phyloP scores from a whole-genome alignment of 2,797 vertebrate genomes.

The Zalophus californianus region DNA sequence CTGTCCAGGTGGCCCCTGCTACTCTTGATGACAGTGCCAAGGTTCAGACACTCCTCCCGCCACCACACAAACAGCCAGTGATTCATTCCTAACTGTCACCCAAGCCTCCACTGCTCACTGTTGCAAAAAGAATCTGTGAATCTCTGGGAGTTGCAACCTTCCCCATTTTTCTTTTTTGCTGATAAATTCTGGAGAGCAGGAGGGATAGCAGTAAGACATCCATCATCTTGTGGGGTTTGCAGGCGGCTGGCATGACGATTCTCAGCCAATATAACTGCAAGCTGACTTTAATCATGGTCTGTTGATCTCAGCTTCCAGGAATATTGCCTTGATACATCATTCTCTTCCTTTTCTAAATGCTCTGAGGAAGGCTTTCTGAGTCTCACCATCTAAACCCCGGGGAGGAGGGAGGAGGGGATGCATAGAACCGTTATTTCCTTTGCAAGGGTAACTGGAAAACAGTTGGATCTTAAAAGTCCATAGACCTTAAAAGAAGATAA shows the following conservation, averaged over 20 bases:
- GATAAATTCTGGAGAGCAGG: conserved; percentile 42
- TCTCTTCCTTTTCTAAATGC: background rate
- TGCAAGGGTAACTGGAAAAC: background rate
- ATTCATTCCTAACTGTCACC: background rate
- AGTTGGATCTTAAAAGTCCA: background rate
- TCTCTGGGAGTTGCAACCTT: background rate
- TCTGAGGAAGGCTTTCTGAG: background rate
- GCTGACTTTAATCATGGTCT: conserved; percentile 25
- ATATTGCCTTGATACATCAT: background rate
- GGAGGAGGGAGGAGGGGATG: background rate
- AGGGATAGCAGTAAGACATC: background rate
- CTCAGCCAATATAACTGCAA: conserved; percentile 31
- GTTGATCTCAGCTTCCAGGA: conserved; percentile 29
- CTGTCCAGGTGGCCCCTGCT: background rate
- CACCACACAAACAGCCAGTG: background rate
- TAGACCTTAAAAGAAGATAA: background rate
- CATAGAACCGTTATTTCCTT: conserved; percentile 6
- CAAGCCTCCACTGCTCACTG: background rate
- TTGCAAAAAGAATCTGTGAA: conserved; percentile 20
- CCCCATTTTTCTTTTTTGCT: conserved; percentile 54
- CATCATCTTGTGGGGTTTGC: conserved; percentile 9
- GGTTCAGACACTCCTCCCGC: background rate
- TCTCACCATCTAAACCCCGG: background rate
- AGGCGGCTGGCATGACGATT: background rate
- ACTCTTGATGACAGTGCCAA: background rate